Evolutionary conservation across 2,888 invertebrate genomes (phyloP).

Genomic region (Crioceris asparagi): DNA sequence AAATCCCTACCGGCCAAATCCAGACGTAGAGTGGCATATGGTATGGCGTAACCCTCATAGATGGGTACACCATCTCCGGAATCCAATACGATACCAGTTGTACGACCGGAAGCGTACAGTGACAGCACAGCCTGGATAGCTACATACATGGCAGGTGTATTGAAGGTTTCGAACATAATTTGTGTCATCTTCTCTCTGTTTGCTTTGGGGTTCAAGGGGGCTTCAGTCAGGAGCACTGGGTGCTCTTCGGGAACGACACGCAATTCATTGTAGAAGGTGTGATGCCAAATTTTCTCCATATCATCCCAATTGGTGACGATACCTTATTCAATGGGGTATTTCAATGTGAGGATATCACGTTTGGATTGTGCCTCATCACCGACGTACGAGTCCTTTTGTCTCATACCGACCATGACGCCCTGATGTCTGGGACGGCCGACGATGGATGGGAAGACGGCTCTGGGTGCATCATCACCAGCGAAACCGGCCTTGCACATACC

Average conservation of each 20-base stretch:
- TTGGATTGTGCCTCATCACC: slow-evolving; percentile 96
- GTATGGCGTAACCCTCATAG: too few relatives aligned
- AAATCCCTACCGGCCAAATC: too few relatives aligned
- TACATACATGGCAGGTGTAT: slow-evolving; percentile 90
- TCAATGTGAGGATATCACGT: slow-evolving; percentile 89
- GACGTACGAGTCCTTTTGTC: slow-evolving; percentile 93
- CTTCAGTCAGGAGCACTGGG: slow-evolving; percentile 78
- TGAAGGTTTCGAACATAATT: slow-evolving; percentile 90
- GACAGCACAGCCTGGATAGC: slow-evolving; percentile 90
- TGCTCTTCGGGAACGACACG: slow-evolving; percentile 91
- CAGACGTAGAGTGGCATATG: too few relatives aligned
- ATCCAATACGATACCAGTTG: slow-evolving; percentile 96
- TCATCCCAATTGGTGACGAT: slow-evolving; percentile 98
- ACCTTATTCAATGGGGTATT: slow-evolving; percentile 94
- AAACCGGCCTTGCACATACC: slow-evolving; percentile 97
- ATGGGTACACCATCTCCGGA: too few relatives aligned
- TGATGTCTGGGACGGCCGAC: slow-evolving; percentile 89
- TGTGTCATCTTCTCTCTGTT: slow-evolving; percentile 88
- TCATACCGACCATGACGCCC: slow-evolving; percentile 96
- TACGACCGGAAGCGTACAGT: slow-evolving; percentile 90
- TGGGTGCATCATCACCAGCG: slow-evolving; percentile 90
- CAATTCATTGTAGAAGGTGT: slow-evolving; percentile 96
- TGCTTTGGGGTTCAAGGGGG: slow-evolving; percentile 80
- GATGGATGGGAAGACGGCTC: slow-evolving; percentile 93
- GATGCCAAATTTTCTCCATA: slow-evolving; percentile 99